These are phyloP conservation scores for Ia io DNA, from an alignment of 2,113 vertebrate species.

Conservation along the genomic window DNA sequence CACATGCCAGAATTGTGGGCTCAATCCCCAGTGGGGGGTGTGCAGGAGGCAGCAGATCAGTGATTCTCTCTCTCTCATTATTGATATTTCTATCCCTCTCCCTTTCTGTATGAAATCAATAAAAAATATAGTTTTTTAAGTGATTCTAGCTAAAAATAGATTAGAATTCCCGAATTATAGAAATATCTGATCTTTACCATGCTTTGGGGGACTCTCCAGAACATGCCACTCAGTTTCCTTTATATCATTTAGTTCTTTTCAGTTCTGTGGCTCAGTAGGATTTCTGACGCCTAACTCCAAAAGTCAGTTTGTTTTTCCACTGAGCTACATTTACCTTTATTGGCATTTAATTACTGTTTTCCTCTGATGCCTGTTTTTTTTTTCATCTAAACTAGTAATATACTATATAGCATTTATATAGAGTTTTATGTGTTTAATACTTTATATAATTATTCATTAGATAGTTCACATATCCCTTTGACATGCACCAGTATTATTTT, in stretches of 20 bases:
- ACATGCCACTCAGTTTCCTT: not conserved
- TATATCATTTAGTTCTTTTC: conserved; percentile 26
- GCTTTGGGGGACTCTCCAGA: not conserved
- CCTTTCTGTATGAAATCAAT: too few relatives aligned
- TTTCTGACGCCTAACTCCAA: conserved; percentile 45
- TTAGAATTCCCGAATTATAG: not conserved
- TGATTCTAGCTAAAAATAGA: not conserved
- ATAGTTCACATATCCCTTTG: conserved; percentile 48
- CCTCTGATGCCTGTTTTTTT: conserved; percentile 57
- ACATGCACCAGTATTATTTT: conserved; percentile 31
- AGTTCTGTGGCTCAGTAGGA: not conserved
- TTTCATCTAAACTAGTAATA: conserved; percentile 67
- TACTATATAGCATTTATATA: conserved; percentile 35
- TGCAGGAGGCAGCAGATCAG: too few relatives aligned
- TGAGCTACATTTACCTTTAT: conserved; percentile 60
- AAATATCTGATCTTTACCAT: not conserved
- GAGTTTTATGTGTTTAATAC: conserved; percentile 42
- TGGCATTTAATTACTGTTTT: conserved; percentile 74
- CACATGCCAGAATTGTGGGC: too few relatives aligned
- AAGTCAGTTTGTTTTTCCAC: conserved; percentile 63
- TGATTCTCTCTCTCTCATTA: too few relatives aligned
- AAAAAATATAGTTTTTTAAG: not conserved
- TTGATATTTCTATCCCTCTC: too few relatives aligned
- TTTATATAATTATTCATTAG: conserved; percentile 61
- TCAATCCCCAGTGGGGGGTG: too few relatives aligned